Evolutionary conservation across 2,797 vertebrate genomes (phyloP), one percentile per base, ranked within the genome.

Genomic region (Chiropotes sagulatus): DNA sequence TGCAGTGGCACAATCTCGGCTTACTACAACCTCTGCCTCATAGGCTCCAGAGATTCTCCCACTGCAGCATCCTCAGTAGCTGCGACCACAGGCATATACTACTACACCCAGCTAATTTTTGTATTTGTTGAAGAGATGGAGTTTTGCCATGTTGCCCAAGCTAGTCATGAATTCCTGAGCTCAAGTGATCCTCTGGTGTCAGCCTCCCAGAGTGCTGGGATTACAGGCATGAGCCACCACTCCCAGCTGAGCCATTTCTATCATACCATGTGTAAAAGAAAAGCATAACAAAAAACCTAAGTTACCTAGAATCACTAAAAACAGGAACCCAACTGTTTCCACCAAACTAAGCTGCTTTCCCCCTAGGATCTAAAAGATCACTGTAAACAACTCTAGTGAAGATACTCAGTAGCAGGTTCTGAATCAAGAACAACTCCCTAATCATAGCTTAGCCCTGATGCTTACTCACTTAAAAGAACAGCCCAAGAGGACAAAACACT

Each of bases 341-440:
- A 91, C 39, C 57, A 82, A 93, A 88, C 20, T 46, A 88, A 79
- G 41, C 28, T 52, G 50, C 44, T 67, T 90, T 96, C 13, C 39
- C 33, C 44, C 11, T 17, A 82, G 41, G 20, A 48, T 48, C 76
- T 73, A 61, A 75, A 87, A 57, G 44, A 54, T 70, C 22, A 93
- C 7, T 61, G 24, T 30, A 57, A 44, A 70, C 33, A 52, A 89
- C 36, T 78, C 57, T 6, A 76, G 11, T n/a, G 20, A 90, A 75
- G n/a, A 72, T 12, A 58, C n/a, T 84, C 46, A 57, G 39, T 52
- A 72, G 76, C 88, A 91, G 44, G 9, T 54, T 89, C 58, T 93
- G 79, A 93, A 61, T 85, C 57, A 85, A 44, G 64, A 90, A 88
- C 72, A 93, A 90, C 41, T 75, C 44, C 54, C 41, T 76, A 88